Evolutionary conservation across 2,888 invertebrate species (phyloP).

Genomic region (Helleia helle): DNA sequence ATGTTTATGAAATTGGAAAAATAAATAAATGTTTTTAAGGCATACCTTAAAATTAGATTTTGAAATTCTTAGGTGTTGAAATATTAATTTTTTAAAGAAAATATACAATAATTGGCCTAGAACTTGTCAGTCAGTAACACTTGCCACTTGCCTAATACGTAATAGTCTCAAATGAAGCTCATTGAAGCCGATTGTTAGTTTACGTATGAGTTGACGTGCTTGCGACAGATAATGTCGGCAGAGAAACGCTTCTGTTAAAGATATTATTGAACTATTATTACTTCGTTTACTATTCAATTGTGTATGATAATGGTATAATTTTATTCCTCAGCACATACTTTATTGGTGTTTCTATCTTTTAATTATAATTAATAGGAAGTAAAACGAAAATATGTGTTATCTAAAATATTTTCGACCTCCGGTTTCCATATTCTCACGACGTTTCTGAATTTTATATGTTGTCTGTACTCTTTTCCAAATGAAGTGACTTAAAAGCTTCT

Average conservation of each 20-base stretch:
- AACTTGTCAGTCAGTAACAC: constrained; percentile 45
- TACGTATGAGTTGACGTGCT: constrained; percentile 12
- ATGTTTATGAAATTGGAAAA: no score
- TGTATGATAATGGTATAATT: no score
- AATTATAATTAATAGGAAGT: no score
- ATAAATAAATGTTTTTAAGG: no score
- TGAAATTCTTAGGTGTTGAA: no score
- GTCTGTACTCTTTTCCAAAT: constrained; percentile 5
- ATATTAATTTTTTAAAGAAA: constrained; percentile 2
- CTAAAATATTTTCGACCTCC: no score
- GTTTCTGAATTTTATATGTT: background rate
- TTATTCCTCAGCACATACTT: no score
- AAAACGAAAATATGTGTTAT: no score
- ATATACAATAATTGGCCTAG: constrained; percentile 39
- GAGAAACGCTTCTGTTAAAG: background rate
- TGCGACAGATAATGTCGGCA: constrained; percentile 8
- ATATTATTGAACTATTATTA: background rate
- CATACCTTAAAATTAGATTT: no score
- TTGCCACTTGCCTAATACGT: constrained; percentile 30
- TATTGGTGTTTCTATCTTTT: no score
- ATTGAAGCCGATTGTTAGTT: constrained; percentile 33
- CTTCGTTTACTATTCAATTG: no score
- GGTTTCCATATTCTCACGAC: no score
- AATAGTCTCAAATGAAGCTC: constrained; percentile 40
- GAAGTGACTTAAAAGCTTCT: constrained; percentile 9